Base-by-base conservation (phyloP, 2,797 vertebrate species). In the Urosaurus nigricauda region DNA sequence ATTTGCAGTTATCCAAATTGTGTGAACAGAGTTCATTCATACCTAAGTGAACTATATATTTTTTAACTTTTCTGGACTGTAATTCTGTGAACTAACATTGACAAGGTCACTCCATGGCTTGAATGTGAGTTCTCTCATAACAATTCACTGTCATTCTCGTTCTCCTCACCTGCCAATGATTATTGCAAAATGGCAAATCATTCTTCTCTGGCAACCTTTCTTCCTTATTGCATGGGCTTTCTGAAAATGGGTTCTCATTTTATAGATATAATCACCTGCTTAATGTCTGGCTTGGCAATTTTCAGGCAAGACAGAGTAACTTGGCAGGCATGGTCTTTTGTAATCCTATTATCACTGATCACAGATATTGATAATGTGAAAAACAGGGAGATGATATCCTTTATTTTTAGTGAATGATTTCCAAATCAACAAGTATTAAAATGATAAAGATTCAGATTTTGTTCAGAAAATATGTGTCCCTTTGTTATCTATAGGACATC, bases 401-500 rank as follows among this genome's bases (percentile, higher is more conserved):
- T 84, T 58, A 71, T 35, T 43, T 5, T 13, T 21, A 70, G 74
- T 32, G 47, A 78, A 78, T 19, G 70, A 83, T 37, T 88, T 77
- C 53, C 51, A 68, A 16, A 43, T 56, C 26, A 84, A 40, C n/a
- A 73, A 19, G 0, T 32, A 47, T 47, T 68, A 26, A 79, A 79
- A 87, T 53, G 7, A 79, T 68, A 12, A 68, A 70, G 63, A 84
- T 79, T 84, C 73, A 68, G 29, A 79, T 86, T 79, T 7, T 79
- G 75, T 79, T 71, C 8, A 7, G 32, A 47, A 58, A 87, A 82
- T 73, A 58, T 21, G 58, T 4, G 12, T 63, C 56, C 58, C 2
- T 43, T 29, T 43, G 51, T 12, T 43, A 65, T 32, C 40, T 19
- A 17, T 83, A 53, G 3, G 12, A 60, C 71, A 79, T 68, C 12